Percentiles rank a stretch among this genome's conserved stretches.
phyloP scores from a whole-genome alignment of 2,888 invertebrate genomes.

The Drosophila setosimentum region DNA sequence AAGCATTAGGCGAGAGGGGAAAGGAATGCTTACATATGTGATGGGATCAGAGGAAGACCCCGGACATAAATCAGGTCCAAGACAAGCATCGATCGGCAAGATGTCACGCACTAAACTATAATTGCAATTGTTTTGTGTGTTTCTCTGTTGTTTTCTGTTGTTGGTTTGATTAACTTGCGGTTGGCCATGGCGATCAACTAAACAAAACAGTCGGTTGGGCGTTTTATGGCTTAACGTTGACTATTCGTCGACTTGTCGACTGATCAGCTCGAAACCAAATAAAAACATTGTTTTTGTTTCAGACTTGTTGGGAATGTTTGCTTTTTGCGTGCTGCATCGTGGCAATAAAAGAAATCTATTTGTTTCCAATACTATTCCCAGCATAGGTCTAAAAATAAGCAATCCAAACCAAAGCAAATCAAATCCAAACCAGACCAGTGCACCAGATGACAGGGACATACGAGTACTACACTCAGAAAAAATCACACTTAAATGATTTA shows the following conservation, averaged over 20 bases:
- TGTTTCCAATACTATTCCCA: constrained; percentile 79
- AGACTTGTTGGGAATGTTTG: constrained; percentile 53
- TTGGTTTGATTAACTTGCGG: constrained; percentile 66
- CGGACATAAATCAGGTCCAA: constrained; percentile 59
- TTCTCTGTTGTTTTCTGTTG: constrained; percentile 14
- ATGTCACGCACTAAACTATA: constrained; percentile 80
- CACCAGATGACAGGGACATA: constrained; percentile 33
- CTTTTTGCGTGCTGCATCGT: constrained; percentile 52
- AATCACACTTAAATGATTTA: no score
- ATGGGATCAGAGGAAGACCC: constrained; percentile 6
- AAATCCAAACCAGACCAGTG: not conserved
- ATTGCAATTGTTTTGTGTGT: constrained; percentile 53
- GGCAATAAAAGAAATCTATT: constrained; percentile 71
- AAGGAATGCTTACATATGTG: not conserved
- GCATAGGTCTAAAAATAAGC: constrained; percentile 78
- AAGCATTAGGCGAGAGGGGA: not conserved
- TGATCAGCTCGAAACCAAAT: constrained; percentile 66
- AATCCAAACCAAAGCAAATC: constrained; percentile 37
- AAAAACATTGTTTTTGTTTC: constrained; percentile 66
- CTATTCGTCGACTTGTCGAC: constrained; percentile 45
- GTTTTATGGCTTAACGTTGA: constrained; percentile 74
- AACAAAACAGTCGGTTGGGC: constrained; percentile 65
- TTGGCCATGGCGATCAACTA: constrained; percentile 45
- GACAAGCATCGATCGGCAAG: constrained; percentile 57
- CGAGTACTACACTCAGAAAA: constrained; percentile 1